Percentiles rank a stretch among this genome's conserved stretches.
phyloP scores from a whole-genome alignment of 2,797 vertebrate species.

The Acropternis orthonyx region DNA sequence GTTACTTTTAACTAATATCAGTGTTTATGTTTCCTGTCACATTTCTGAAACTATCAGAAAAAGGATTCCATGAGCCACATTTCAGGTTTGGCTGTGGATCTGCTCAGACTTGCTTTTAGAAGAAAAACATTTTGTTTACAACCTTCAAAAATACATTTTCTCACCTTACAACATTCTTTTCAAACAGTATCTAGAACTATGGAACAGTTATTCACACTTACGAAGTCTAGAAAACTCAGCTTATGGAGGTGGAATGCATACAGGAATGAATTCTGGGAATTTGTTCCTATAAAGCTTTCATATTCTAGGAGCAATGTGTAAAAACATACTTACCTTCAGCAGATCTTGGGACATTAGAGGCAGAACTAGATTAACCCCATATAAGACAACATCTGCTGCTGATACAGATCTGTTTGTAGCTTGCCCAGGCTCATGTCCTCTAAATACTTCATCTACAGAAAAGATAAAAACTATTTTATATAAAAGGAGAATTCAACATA shows the following conservation, averaged over 20 bases:
- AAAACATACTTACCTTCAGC: conserved; percentile 85
- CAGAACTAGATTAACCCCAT: conserved; percentile 95
- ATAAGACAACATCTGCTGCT: conserved; percentile 96
- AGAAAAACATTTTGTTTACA: neutral
- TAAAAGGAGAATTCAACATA: neutral
- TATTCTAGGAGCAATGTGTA: neutral
- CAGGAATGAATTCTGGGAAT: neutral
- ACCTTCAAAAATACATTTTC: neutral
- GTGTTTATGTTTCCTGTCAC: neutral
- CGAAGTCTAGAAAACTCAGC: neutral
- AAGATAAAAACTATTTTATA: neutral
- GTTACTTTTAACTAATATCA: neutral
- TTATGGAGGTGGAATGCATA: neutral
- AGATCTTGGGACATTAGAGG: conserved; percentile 99
- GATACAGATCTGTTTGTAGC: conserved; percentile 88
- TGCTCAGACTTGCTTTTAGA: neutral
- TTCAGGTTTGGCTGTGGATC: neutral
- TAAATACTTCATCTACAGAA: conserved; percentile 92
- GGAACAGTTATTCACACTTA: neutral
- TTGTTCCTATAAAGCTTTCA: neutral
- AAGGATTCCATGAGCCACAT: neutral
- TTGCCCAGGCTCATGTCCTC: conserved; percentile 92
- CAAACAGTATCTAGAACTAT: neutral
- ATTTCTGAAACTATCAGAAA: neutral
- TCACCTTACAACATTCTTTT: neutral